Percentiles rank a stretch among this genome's conserved stretches.
Evolutionary conservation across 2,797 vertebrate genomes (phyloP).

Genomic region (Ficedula albicollis): DNA sequence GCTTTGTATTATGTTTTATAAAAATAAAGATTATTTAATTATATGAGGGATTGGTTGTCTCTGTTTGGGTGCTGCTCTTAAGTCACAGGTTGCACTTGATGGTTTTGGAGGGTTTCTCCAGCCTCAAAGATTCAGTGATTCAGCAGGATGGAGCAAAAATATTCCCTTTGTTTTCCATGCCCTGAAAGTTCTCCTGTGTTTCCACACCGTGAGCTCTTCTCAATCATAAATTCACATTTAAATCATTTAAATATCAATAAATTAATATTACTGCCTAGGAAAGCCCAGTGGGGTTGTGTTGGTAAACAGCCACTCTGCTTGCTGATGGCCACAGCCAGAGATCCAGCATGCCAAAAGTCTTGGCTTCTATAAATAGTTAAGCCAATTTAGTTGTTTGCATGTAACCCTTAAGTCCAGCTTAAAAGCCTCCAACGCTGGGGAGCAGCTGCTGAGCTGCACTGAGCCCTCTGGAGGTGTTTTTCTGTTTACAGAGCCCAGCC

Average conservation of each 20-base stretch:
- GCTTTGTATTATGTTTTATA: slow-evolving; percentile 77
- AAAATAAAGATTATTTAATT: slow-evolving; percentile 75
- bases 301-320: background rate
- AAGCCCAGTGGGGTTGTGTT: background rate
- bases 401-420: slow-evolving; percentile 16
- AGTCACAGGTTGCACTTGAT: background rate
- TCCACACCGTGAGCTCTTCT: background rate
- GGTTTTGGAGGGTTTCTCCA: background rate
- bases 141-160: background rate
- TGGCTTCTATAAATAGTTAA: slow-evolving; percentile 22
- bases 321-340: background rate
- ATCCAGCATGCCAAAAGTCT: background rate
- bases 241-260: background rate
- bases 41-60: background rate
- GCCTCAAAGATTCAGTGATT: background rate
- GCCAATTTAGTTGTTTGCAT: slow-evolving; percentile 28
- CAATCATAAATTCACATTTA: background rate
- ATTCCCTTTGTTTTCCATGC: background rate
- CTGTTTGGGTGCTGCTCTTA: background rate
- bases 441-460: background rate
- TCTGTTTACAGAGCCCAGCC: background rate
- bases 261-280: background rate
- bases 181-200: background rate
- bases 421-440: background rate
- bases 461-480: background rate